phyloP scores from a whole-genome alignment of 2,888 invertebrate genomes.

The Malacosoma neustria region DNA sequence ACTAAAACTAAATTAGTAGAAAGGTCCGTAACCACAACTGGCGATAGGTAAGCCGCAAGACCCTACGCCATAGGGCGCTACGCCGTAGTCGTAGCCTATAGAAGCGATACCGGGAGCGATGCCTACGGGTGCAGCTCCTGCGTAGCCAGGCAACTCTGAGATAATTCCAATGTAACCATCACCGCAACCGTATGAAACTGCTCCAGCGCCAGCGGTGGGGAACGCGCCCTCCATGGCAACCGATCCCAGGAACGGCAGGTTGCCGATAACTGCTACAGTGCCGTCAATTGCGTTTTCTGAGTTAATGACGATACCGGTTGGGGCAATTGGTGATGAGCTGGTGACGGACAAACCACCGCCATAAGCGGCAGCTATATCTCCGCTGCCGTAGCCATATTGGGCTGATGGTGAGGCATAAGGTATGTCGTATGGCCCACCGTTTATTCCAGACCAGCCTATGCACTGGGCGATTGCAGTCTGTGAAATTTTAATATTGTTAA shows the following conservation, averaged over 20 bases:
- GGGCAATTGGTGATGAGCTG: constrained; percentile 17
- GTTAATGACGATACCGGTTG: constrained; percentile 19
- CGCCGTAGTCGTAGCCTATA: neutral
- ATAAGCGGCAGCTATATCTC: constrained; percentile 1
- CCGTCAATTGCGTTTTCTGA: constrained; percentile 26
- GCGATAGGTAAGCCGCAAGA: neutral
- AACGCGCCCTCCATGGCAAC: constrained; percentile 18
- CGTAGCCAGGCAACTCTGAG: constrained; percentile 2
- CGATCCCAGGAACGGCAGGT: constrained; percentile 19
- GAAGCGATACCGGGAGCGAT: neutral
- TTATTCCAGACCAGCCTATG: neutral
- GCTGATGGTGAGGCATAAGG: neutral
- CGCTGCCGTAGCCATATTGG: neutral
- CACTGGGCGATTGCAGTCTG: neutral
- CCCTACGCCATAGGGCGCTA: neutral
- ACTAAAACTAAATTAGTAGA: neutral
- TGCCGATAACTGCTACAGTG: constrained; percentile 15
- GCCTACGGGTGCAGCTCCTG: constrained; percentile 1
- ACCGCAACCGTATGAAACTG: constrained; percentile 20
- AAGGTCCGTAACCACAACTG: neutral
- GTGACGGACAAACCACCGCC: constrained; percentile 16
- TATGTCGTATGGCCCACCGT: constrained; percentile 1
- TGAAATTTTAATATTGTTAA: no score
- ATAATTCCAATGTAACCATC: constrained; percentile 14
- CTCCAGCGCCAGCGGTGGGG: constrained; percentile 14